These are phyloP conservation scores for Fragum whitleyi DNA, from an alignment of 2,888 invertebrate genomes.

Conservation along the genomic window DNA sequence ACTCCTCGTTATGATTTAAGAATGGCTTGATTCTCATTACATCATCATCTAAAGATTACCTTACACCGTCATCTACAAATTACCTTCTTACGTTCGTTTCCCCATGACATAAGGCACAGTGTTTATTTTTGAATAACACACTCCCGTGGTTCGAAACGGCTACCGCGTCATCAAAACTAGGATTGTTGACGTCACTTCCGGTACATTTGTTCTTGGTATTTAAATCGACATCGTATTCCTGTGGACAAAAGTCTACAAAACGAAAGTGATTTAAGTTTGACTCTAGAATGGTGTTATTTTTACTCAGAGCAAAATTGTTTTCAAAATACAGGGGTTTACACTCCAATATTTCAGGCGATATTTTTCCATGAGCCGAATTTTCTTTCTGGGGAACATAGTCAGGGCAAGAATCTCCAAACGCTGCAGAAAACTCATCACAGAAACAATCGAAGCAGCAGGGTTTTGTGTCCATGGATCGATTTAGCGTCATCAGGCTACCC, in stretches of 20 bases:
- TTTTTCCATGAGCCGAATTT: background rate
- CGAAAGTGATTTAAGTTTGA: background rate
- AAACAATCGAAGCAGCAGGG: background rate
- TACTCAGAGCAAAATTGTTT: background rate
- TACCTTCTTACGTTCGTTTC: background rate
- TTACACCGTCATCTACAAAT: too few relatives aligned
- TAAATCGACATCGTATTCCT: background rate
- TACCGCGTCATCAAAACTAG: background rate
- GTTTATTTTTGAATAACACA: background rate
- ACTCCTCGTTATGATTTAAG: too few relatives aligned
- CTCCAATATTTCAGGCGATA: background rate
- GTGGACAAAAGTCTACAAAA: background rate
- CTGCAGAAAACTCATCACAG: background rate
- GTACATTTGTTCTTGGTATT: background rate
- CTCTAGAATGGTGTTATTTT: background rate
- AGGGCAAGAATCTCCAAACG: background rate
- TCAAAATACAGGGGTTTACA: background rate
- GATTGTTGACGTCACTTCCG: background rate
- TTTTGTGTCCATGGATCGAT: background rate
- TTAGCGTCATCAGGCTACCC: background rate
- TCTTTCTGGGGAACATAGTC: background rate
- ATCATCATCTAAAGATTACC: too few relatives aligned
- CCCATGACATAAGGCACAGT: background rate
- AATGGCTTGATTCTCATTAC: too few relatives aligned
- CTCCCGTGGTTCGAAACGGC: background rate